Conservation (phyloP, 2,797 vertebrate genomes). For the Sorex maritimensis region DNA sequence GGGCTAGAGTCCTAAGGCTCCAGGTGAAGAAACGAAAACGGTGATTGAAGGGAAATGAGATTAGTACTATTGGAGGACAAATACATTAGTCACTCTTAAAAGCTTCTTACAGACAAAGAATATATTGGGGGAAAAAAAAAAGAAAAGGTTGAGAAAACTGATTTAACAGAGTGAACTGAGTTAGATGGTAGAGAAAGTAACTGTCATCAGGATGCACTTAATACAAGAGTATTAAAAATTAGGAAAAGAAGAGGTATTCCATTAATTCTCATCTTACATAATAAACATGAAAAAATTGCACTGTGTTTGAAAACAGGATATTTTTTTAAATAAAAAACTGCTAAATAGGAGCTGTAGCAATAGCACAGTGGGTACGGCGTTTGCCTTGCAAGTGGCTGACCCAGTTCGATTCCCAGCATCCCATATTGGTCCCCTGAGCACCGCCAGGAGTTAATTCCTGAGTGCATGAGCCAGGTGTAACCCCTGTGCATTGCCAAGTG, state of each 20-base stretch:
- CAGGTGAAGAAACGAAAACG: background rate
- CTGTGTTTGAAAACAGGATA: constrained; percentile 8
- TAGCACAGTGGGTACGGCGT: too few relatives aligned
- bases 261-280: background rate
- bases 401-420: too few relatives aligned
- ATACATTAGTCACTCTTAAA: background rate
- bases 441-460: too few relatives aligned
- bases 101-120: constrained; percentile 11
- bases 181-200: background rate
- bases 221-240: background rate
- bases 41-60: background rate
- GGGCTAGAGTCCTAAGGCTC: background rate
- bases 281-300: constrained; percentile 35
- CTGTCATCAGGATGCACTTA: background rate
- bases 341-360: too few relatives aligned
- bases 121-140: constrained; percentile 25
- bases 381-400: too few relatives aligned
- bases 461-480: too few relatives aligned
- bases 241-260: constrained; percentile 6
- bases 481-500: too few relatives aligned
- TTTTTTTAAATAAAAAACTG: background rate
- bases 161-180: background rate
- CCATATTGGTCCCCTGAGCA: too few relatives aligned
- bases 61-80: too few relatives aligned
- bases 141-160: background rate